phyloP scores from a whole-genome alignment of 2,888 invertebrate genomes.

The Heliconius cydno region DNA sequence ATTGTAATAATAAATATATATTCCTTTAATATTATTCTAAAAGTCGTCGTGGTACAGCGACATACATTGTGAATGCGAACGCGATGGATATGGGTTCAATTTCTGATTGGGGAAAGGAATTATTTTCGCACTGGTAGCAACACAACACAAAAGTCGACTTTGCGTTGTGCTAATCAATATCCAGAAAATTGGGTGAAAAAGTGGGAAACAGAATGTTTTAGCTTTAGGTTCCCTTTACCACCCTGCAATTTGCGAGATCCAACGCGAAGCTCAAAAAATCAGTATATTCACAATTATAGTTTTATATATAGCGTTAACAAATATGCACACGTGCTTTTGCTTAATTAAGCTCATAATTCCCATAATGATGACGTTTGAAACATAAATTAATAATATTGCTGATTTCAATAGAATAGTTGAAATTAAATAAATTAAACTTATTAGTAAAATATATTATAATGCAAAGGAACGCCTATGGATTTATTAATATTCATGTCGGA shows the following conservation, averaged over 20 bases:
- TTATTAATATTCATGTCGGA: constrained; percentile 28
- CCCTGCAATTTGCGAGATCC: not conserved
- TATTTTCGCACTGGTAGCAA: too few species aligned
- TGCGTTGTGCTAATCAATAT: too few species aligned
- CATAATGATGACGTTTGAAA: constrained; percentile 10
- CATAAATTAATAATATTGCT: not conserved
- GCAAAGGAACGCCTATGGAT: constrained; percentile 14
- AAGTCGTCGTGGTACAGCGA: too few species aligned
- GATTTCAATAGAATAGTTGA: constrained; percentile 3
- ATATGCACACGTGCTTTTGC: not conserved
- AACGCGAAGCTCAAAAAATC: not conserved
- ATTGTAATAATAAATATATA: too few species aligned
- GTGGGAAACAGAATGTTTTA: too few species aligned
- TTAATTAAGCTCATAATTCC: constrained; percentile 4
- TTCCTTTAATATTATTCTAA: too few species aligned
- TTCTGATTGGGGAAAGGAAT: too few species aligned
- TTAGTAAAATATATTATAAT: constrained; percentile 4
- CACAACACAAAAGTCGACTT: too few species aligned
- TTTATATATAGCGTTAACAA: not conserved
- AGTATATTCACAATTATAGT: too few species aligned
- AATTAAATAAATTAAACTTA: not conserved
- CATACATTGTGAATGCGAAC: too few species aligned
- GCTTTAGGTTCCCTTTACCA: not conserved
- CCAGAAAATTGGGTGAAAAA: too few species aligned
- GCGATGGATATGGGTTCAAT: too few species aligned